Percentiles rank a stretch among this genome's conserved stretches.
Evolutionary conservation across 2,797 vertebrate species (phyloP).

Genomic region (Eutrigla gurnardus): DNA sequence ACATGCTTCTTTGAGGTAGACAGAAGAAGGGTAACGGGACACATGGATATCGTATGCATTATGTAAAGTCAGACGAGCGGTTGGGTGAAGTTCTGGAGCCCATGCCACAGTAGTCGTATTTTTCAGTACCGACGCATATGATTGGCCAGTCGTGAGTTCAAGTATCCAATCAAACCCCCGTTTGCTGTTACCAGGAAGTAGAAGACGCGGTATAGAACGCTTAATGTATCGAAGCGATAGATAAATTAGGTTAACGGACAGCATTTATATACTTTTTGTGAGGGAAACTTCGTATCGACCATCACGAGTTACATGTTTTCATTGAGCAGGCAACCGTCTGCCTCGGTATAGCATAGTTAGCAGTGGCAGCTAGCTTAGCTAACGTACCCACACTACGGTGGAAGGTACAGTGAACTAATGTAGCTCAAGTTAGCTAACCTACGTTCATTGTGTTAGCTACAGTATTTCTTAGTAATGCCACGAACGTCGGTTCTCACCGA

Average conservation of each 20-base stretch:
- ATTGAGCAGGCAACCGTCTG: background rate
- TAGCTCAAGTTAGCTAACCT: background rate
- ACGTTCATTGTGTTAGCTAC: background rate
- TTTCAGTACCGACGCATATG: slow-evolving; percentile 38
- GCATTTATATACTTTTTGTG: rapidly evolving
- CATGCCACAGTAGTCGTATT: rapidly evolving
- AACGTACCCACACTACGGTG: background rate
- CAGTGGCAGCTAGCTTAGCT: background rate
- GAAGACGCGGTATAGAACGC: slow-evolving; percentile 4
- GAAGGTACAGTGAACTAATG: background rate
- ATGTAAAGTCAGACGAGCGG: background rate
- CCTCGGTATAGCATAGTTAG: background rate
- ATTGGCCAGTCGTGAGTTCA: slow-evolving; percentile 38
- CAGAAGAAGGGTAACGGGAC: background rate
- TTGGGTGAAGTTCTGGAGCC: background rate
- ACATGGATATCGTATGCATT: background rate
- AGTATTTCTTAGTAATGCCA: background rate
- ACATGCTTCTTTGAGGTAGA: background rate
- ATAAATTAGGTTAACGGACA: too few relatives aligned
- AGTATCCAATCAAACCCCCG: slow-evolving; percentile 52
- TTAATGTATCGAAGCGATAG: too few relatives aligned
- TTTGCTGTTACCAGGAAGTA: slow-evolving; percentile 76
- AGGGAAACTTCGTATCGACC: too few relatives aligned
- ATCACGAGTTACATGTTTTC: background rate
- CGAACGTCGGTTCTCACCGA: background rate